These are phyloP conservation scores for Drosophila nigrodunni DNA, from an alignment of 1,140 invertebrate genomes.

Conservation along the genomic window DNA sequence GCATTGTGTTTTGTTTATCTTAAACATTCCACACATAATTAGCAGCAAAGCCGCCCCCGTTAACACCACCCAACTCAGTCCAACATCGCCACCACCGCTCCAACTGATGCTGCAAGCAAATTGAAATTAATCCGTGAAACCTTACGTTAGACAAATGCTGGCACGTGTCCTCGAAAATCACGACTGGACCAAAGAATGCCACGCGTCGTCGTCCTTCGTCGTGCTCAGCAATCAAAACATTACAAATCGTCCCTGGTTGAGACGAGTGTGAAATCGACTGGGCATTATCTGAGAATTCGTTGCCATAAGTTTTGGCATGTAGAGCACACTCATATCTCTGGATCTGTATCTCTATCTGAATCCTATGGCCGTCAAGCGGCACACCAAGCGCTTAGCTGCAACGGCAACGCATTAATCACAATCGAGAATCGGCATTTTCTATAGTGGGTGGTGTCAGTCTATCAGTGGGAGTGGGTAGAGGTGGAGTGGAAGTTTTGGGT, in stretches of 20 bases:
- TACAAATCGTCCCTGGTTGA: conserved; percentile 56
- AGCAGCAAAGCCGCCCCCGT: conserved; percentile 64
- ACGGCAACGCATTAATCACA: conserved; percentile 82
- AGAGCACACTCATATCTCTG: conserved; percentile 54
- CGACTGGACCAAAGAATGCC: conserved; percentile 51
- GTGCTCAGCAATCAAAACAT: conserved; percentile 70
- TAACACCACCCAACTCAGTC: conserved; percentile 12
- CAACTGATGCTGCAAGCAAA: conserved; percentile 58
- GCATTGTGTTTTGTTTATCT: conserved; percentile 78
- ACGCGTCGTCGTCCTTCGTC: conserved; percentile 36
- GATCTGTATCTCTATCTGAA: conserved; percentile 52
- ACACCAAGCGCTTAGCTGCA: conserved; percentile 71
- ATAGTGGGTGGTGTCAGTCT: neutral
- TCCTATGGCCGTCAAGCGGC: conserved; percentile 43
- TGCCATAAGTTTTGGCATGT: conserved; percentile 70
- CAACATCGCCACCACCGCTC: neutral
- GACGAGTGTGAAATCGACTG: conserved; percentile 58
- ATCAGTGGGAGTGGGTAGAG: neutral
- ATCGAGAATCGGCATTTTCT: conserved; percentile 69
- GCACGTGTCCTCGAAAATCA: conserved; percentile 70
- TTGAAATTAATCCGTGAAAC: conserved; percentile 84
- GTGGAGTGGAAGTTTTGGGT: conserved; percentile 26
- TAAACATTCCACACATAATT: conserved; percentile 83
- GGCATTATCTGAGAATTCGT: conserved; percentile 56
- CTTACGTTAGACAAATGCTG: conserved; percentile 77